Conservation (phyloP, 2,797 vertebrate species). For the Leuciscus waleckii region DNA sequence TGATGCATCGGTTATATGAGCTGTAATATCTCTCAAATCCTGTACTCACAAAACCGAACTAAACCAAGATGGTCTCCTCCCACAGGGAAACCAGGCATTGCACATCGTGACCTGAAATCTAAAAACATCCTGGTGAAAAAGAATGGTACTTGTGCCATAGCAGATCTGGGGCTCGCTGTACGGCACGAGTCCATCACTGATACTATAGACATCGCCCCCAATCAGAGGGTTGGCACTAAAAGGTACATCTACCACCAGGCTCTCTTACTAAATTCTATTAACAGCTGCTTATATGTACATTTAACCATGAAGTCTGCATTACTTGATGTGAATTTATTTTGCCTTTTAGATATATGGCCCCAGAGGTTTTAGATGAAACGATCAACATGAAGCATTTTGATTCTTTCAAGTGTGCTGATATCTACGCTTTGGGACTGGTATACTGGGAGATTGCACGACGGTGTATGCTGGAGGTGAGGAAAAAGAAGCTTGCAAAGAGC, state of each 20-base stretch:
- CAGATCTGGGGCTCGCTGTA: conserved; percentile 96
- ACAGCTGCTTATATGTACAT: not conserved
- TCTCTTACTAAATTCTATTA: not conserved
- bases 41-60: not conserved
- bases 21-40: not conserved
- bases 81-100: conserved; percentile 96
- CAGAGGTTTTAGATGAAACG: conserved; percentile 97
- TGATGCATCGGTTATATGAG: not conserved
- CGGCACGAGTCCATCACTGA: conserved; percentile 95
- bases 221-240: conserved; percentile 98
- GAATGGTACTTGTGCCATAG: conserved; percentile 95
- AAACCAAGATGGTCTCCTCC: conserved; percentile 8
- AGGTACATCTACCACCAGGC: conserved; percentile 75
- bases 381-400: conserved; percentile 99
- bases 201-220: conserved; percentile 97
- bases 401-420: conserved; percentile 98
- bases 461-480: conserved; percentile 89
- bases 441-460: conserved; percentile 98
- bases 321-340: conserved; percentile 2
- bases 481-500: not conserved
- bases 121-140: conserved; percentile 99
- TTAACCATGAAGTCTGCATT: not conserved
- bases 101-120: conserved; percentile 96
- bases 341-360: conserved; percentile 93
- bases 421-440: conserved; percentile 95